A percentile compares a stretch with the other conserved stretches of the same genome.
Evolutionary conservation across 2,113 vertebrate species (phyloP).

Genomic region (Polyodon spathula): DNA sequence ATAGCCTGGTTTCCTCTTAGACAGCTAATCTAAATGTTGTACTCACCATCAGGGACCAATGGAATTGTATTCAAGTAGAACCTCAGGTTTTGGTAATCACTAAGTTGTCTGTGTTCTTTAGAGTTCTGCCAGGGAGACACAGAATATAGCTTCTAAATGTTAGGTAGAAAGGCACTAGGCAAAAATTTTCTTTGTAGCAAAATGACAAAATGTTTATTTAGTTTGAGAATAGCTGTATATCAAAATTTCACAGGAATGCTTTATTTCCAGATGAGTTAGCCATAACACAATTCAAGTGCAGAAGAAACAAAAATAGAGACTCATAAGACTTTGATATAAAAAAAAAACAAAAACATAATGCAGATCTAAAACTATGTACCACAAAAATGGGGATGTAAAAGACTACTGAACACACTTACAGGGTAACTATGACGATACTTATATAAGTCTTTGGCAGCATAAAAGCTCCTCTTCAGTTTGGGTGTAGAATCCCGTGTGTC

Average conservation of each 20-base stretch:
- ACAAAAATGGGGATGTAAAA: neutral
- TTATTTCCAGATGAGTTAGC: neutral
- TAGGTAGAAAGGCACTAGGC: too few species aligned
- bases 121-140: slow-evolving; percentile 71
- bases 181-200: too few species aligned
- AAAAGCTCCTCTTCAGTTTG: slow-evolving; percentile 96
- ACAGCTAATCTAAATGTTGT: neutral
- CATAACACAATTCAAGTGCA: neutral
- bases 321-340: neutral
- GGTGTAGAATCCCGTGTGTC: slow-evolving; percentile 62
- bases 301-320: neutral
- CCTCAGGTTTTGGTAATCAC: slow-evolving; percentile 86
- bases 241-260: too few species aligned
- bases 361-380: neutral
- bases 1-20: neutral
- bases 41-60: slow-evolving; percentile 88
- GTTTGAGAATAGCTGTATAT: too few species aligned
- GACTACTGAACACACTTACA: slow-evolving; percentile 52
- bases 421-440: slow-evolving; percentile 96
- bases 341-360: neutral
- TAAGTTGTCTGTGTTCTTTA: slow-evolving; percentile 77
- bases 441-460: slow-evolving; percentile 91
- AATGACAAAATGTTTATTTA: too few species aligned
- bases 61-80: slow-evolving; percentile 97
- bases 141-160: slow-evolving; percentile 12